Base-by-base conservation (phyloP, 2,113 vertebrate genomes). In the Aythya baeri region DNA sequence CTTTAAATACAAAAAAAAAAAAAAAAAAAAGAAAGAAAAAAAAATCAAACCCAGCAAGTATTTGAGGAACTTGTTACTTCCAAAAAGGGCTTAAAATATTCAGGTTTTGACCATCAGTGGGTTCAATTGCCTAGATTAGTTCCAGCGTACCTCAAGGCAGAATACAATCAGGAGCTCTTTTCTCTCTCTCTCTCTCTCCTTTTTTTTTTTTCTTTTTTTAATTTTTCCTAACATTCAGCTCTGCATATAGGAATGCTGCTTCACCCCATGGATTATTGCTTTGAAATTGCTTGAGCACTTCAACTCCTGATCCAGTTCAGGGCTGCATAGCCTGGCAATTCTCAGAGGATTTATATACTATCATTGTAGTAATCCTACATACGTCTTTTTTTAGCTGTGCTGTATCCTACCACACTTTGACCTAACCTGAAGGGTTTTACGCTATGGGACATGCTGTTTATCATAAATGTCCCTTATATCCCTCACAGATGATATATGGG, bases 401-500 rank as follows among this genome's bases (percentile, higher is more conserved):
- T 68, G 15, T 31, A 34, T 31, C 3, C 32, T 62, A 34, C 11
- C 12, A 31, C 29, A 2, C 38, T 59, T 67, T 41, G 18, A 46
- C 23, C 72, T 70, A 68, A 43, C 25, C 36, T 46, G 38, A 22
- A 50, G 31, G 13, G 17, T 7, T 84, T 77, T 5, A 2, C 5
- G 20, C 10, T 5, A 26, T 57, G 34, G 49, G 41, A 57, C 15
- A 17, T 31, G 17, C 17, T 25, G 13, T 29, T 5, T 57, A 49
- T 8, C 36, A 13, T 31, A 8, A 62, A 44, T 16, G 3, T 59
- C 54, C 27, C 13, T 22, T 1, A 1, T 8, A 44, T 59, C 36
- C 21, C 8, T 61, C 17, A 2, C 4, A 18, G 70, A 13, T 44
- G 29, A 46, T 8, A 4, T 6, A 5, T 43, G 23, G 6, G 0